Evolutionary conservation across 1,140 invertebrate species (phyloP).

Genomic region (Drosophila hydei): DNA sequence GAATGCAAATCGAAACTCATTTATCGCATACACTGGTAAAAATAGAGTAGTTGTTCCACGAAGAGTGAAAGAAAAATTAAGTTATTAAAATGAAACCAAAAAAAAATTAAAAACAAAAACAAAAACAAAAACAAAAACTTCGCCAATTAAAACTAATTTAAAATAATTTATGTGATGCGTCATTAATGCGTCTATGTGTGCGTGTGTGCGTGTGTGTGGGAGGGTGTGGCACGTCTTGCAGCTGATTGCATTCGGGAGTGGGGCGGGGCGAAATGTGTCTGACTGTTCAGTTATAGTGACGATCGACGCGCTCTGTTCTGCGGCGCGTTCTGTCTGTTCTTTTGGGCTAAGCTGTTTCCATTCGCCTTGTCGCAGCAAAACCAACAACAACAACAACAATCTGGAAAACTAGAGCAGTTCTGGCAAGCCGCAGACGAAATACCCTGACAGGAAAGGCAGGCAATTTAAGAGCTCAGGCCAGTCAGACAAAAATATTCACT

Average conservation of each 20-base stretch:
- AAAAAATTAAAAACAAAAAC: background rate
- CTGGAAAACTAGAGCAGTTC: background rate
- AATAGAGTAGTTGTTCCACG: too few species aligned
- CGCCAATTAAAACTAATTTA: slow-evolving; percentile 81
- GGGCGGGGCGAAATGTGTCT: background rate
- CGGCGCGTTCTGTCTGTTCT: background rate
- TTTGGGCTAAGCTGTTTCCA: slow-evolving; percentile 24
- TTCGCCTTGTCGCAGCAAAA: slow-evolving; percentile 21
- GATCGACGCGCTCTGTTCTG: slow-evolving; percentile 41
- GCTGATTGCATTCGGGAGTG: slow-evolving; percentile 17
- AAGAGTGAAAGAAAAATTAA: slow-evolving; percentile 8
- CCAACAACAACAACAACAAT: background rate
- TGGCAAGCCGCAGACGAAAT: background rate
- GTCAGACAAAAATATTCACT: too few species aligned
- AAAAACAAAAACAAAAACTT: slow-evolving; percentile 45
- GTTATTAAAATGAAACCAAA: background rate
- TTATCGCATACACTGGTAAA: too few species aligned
- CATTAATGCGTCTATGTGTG: slow-evolving; percentile 52
- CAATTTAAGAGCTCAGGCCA: too few species aligned
- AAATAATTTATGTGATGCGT: slow-evolving; percentile 78
- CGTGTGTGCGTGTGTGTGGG: slow-evolving; percentile 29
- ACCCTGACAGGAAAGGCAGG: background rate
- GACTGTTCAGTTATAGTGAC: slow-evolving; percentile 29
- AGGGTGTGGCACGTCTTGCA: slow-evolving; percentile 39
- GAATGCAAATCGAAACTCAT: too few species aligned